Base-by-base conservation (phyloP, 2,888 invertebrate species). In the Nudaria mundana region DNA sequence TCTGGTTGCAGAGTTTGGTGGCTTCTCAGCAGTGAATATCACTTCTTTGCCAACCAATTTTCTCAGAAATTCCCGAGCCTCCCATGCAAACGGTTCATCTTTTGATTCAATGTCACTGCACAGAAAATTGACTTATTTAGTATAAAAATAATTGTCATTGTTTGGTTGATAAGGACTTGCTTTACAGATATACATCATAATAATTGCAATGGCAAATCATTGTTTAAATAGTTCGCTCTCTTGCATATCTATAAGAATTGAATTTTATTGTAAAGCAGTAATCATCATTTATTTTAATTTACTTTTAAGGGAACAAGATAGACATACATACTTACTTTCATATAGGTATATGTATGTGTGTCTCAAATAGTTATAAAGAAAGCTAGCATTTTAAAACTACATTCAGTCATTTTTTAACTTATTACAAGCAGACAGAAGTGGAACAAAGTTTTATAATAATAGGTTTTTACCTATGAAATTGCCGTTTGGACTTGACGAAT, bases 31-130 rank as follows among this genome's bases (percentile, higher is more conserved):
- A 23, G 93, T 93, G 72, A 97, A 98, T 10, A 92, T 91, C 0
- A 99, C 96, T 63, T 96, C 95, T 75, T 96, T 94, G 2, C 98
- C 98, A 63, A 99, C 93, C 22, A 99, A 83, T 77, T 96, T 96
- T 23, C 99, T 92, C 32, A 99, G 89, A 71, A 94, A 98, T 84
- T 99, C 99, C 38, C 99, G 92, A 1, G 98, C 96, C 73, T 99
- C 98, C 98, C 98, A 99, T 0, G 98, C 98, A 90, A 91, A 99
- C 1, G 98, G 96, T 83, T 99, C 96, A 75, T 97, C 97, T 75
- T 93, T 94, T 7, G 92, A 91, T 66, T 94, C 94, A 29, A 91
- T 91, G 26, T 91, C 90, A 76, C 91, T 92, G 76, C 33, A 62
- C 69, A 40, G 11, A 44, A 41, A 44, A 13, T 30, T 26, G 16